Base-by-base conservation (phyloP, 2,113 vertebrate genomes). In the Gobiocypris rarus region DNA sequence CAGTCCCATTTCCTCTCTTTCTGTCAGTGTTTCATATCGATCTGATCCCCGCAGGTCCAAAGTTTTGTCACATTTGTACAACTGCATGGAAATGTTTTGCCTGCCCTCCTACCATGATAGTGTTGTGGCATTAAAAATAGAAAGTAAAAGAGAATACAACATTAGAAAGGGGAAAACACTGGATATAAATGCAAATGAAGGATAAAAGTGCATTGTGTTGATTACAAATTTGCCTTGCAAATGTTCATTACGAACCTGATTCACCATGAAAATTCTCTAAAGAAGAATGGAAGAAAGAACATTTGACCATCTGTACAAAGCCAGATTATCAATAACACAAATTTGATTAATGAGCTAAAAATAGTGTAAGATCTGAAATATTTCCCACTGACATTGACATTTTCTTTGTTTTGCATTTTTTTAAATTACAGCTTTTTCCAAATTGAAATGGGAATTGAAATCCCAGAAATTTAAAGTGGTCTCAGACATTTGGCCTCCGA, bases 11-110 rank as follows among this genome's bases (percentile, higher is more conserved):
- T 75, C 58, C 58, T 65, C 71, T 59, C 22, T n/a, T 50, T 48
- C 26, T 83, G 56, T 75, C 26, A 14, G 24, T 22, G 31, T 61
- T 59, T 52, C 45, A 19, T 34, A 54, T 54, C 17, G 50, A 75
- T 75, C 73, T 7, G 8, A 50, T 75, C 9, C 45, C 24, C 34
- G 5, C 15, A 54, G 24, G 26, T 75, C 50, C 48, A 41, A 54
- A 75, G 73, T 54, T 75, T 75, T 54, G 24, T 10, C 17, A 75
- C 15, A 28, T 71, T 71, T 71, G 69, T 45, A 45, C 38, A 45
- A 71, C 7, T 71, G 22, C 41, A 45, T 5, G 45, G 38, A 45
- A 45, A 69, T 69, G 34, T 41, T 69, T 41, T 10, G 38, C 14
- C 69, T 71, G 69, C 69, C 69, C 69, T 6, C 69, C 38, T 71